These are phyloP conservation scores for Gouania willdenowi DNA, from an alignment of 2,797 vertebrate genomes.

Conservation along the genomic window DNA sequence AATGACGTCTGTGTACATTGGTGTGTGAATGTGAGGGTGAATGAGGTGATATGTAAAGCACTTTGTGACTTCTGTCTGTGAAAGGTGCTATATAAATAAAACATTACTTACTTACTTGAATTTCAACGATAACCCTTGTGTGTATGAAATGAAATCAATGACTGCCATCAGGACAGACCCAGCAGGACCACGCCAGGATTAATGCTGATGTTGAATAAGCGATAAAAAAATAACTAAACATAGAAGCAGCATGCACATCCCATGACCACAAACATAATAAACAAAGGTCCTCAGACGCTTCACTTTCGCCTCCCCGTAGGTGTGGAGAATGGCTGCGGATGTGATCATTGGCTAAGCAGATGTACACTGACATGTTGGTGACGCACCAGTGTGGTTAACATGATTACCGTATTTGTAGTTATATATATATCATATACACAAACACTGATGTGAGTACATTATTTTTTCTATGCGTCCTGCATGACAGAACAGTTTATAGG, in stretches of 20 bases:
- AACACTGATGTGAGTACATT: constrained; percentile 24
- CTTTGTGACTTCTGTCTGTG: not conserved
- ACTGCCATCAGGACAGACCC: constrained; percentile 20
- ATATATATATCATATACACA: constrained; percentile 41
- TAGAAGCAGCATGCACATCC: constrained; percentile 33
- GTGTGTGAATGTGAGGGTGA: too few species aligned
- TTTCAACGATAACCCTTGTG: constrained; percentile 4
- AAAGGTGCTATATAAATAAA: not conserved
- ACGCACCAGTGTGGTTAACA: constrained; percentile 54
- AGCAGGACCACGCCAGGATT: constrained; percentile 56
- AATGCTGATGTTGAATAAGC: constrained; percentile 51
- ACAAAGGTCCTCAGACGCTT: constrained; percentile 32
- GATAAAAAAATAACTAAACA: constrained; percentile 50
- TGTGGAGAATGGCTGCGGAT: constrained; percentile 30
- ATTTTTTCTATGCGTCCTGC: constrained; percentile 48
- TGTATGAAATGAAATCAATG: constrained; percentile 39
- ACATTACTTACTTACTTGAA: not conserved
- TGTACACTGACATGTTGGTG: constrained; percentile 52
- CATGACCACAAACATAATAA: constrained; percentile 52
- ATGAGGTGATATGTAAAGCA: too few species aligned
- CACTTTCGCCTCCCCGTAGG: constrained; percentile 16
- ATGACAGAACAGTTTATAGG: constrained; percentile 50
- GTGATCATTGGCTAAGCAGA: constrained; percentile 67
- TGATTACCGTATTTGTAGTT: constrained; percentile 57
- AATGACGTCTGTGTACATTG: too few species aligned